phyloP scores from a whole-genome alignment of 2,113 vertebrate species.

The Polypterus senegalus region DNA sequence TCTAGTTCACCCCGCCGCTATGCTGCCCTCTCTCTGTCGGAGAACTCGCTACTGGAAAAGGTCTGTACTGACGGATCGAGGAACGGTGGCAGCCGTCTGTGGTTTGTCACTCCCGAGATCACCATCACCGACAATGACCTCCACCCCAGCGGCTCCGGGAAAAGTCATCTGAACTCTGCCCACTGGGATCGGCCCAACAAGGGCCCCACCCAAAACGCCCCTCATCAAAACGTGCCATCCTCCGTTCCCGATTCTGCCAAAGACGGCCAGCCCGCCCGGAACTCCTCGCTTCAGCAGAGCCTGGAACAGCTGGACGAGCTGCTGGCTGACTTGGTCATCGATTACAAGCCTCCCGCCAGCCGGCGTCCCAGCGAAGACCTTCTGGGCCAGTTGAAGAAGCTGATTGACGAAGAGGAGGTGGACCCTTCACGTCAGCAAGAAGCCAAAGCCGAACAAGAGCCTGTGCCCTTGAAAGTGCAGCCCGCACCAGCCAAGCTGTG shows the following conservation, averaged over 20 bases:
- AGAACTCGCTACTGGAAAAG: slow-evolving; percentile 76
- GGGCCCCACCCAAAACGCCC: slow-evolving; percentile 27
- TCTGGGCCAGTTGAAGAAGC: slow-evolving; percentile 66
- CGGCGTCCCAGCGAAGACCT: slow-evolving; percentile 50
- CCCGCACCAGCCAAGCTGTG: slow-evolving; percentile 56
- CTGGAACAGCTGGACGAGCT: slow-evolving; percentile 87
- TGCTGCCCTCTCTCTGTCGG: slow-evolving; percentile 80
- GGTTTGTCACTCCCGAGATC: slow-evolving; percentile 90
- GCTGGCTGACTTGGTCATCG: slow-evolving; percentile 83
- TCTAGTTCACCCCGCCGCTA: slow-evolving; percentile 90
- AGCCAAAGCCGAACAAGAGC: slow-evolving; percentile 34
- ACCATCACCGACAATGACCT: slow-evolving; percentile 94
- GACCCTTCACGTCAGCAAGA: slow-evolving; percentile 38
- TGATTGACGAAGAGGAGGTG: slow-evolving; percentile 50
- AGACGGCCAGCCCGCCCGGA: slow-evolving; percentile 43
- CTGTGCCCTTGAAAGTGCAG: slow-evolving; percentile 53
- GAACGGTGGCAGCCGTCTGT: slow-evolving; percentile 50
- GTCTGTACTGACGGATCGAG: slow-evolving; percentile 47
- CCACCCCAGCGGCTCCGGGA: slow-evolving; percentile 45
- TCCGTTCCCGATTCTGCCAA: slow-evolving; percentile 28
- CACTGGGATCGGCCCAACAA: slow-evolving; percentile 54
- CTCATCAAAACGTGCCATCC: slow-evolving; percentile 29
- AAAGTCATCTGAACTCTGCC: slow-evolving; percentile 49
- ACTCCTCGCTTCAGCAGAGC: slow-evolving; percentile 72
- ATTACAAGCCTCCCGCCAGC: slow-evolving; percentile 65